Conservation (phyloP, 2,888 invertebrate species). For the Ectemnius continuus region DNA sequence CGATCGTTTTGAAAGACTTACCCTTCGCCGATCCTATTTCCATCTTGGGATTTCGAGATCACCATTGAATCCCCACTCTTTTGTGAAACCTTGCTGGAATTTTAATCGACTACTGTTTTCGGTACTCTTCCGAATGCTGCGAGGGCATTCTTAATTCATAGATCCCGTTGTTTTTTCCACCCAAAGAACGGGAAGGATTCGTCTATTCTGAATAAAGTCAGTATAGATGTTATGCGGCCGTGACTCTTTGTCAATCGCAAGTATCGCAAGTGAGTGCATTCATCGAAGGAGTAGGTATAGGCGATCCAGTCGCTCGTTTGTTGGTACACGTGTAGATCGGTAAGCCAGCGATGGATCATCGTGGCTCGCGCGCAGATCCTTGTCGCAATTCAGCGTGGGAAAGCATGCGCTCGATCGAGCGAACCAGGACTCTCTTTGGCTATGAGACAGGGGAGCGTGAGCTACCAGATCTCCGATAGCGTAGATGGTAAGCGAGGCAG, state of each 20-base stretch:
- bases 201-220: too few relatives aligned
- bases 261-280: conserved; percentile 19
- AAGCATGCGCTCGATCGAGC: conserved; percentile 10
- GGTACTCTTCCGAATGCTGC: too few relatives aligned
- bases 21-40: conserved; percentile 9
- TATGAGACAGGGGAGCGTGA: not conserved
- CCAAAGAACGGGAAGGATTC: too few relatives aligned
- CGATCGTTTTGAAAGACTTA: conserved; percentile 50
- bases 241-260: conserved; percentile 28
- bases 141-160: too few relatives aligned
- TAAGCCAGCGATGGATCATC: conserved; percentile 29
- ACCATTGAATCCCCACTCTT: too few relatives aligned
- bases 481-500: not conserved
- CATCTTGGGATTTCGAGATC: conserved; percentile 12
- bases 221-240: conserved; percentile 1
- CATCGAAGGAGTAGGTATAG: conserved; percentile 19
- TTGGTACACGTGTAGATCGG: conserved; percentile 25
- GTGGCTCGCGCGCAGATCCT: conserved; percentile 24
- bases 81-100: too few relatives aligned
- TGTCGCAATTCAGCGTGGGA: conserved; percentile 23
- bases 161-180: too few relatives aligned
- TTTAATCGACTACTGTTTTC: not conserved
- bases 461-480: not conserved
- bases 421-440: too few relatives aligned
- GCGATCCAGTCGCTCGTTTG: conserved; percentile 21